Conservation (phyloP, 2,113 vertebrate species). For the Notothenia rossii region DNA sequence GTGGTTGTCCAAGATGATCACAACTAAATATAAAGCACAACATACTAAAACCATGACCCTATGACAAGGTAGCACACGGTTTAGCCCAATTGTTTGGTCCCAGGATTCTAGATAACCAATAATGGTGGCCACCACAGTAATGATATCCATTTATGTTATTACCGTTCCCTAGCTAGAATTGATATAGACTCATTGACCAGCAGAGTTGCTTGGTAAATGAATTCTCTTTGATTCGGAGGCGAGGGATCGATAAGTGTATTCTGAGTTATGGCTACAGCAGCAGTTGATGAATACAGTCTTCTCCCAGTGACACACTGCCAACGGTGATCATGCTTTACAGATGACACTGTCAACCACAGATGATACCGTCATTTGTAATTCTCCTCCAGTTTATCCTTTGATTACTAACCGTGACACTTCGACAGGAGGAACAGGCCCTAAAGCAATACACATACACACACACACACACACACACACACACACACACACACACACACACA, state of each 20-base stretch:
- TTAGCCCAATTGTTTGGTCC: too few relatives aligned
- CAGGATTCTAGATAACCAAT: too few relatives aligned
- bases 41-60: too few relatives aligned
- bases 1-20: too few relatives aligned
- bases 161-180: not conserved
- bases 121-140: not conserved
- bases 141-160: not conserved
- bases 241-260: slow-evolving; percentile 39
- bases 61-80: too few relatives aligned
- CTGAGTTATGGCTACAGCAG: not conserved
- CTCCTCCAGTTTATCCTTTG: slow-evolving; percentile 65
- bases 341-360: slow-evolving; percentile 24
- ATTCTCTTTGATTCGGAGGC: slow-evolving; percentile 29
- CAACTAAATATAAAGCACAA: too few relatives aligned
- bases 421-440: slow-evolving; percentile 55
- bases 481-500: too few relatives aligned
- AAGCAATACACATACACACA: too few relatives aligned
- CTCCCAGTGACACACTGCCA: slow-evolving; percentile 28
- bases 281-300: slow-evolving; percentile 24
- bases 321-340: slow-evolving; percentile 26
- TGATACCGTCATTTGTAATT: slow-evolving; percentile 57
- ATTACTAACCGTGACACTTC: slow-evolving; percentile 63
- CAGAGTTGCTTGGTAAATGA: slow-evolving; percentile 5
- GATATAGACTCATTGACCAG: slow-evolving; percentile 8
- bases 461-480: slow-evolving; percentile 10